Percentiles rank a stretch among this genome's conserved stretches.
Conservation (phyloP, 2,888 invertebrate genomes). For the Cynaeus angustus region DNA sequence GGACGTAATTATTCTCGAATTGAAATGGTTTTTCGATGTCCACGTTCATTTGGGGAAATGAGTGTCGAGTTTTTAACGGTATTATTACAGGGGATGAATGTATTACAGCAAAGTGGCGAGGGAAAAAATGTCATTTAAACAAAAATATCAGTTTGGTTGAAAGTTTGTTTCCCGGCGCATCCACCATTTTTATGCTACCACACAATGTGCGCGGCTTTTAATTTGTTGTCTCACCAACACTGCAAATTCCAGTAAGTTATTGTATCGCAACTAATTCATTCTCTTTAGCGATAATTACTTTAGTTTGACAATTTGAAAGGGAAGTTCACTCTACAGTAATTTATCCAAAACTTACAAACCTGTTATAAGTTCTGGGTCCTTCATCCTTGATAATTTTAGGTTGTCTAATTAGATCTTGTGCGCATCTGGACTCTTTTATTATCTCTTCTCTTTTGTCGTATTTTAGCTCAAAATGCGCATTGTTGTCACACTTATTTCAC, state of each 20-base stretch:
- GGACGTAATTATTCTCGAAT: slow-evolving; percentile 10
- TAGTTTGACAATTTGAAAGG: slow-evolving; percentile 29
- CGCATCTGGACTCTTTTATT: not conserved
- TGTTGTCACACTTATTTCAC: too few relatives aligned
- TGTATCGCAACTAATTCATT: not conserved
- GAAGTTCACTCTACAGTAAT: slow-evolving; percentile 16
- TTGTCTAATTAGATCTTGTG: slow-evolving; percentile 4
- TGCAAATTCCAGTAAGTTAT: slow-evolving; percentile 2
- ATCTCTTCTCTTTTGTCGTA: too few relatives aligned
- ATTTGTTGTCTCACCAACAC: not conserved
- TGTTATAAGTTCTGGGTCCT: slow-evolving; percentile 4
- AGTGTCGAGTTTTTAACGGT: not conserved
- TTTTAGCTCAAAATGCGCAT: too few relatives aligned
- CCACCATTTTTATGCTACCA: too few relatives aligned
- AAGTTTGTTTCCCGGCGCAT: too few relatives aligned
- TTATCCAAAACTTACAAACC: slow-evolving; percentile 17
- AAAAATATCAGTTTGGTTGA: too few relatives aligned
- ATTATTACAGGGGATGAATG: too few relatives aligned
- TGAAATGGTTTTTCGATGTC: slow-evolving; percentile 8
- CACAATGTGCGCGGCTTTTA: not conserved
- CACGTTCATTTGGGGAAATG: not conserved
- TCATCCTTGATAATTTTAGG: not conserved
- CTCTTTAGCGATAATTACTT: slow-evolving; percentile 13
- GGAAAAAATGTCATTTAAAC: too few relatives aligned
- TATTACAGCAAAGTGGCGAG: too few relatives aligned